phyloP scores from a whole-genome alignment of 2,888 invertebrate species.

The Oscheius sp. region DNA sequence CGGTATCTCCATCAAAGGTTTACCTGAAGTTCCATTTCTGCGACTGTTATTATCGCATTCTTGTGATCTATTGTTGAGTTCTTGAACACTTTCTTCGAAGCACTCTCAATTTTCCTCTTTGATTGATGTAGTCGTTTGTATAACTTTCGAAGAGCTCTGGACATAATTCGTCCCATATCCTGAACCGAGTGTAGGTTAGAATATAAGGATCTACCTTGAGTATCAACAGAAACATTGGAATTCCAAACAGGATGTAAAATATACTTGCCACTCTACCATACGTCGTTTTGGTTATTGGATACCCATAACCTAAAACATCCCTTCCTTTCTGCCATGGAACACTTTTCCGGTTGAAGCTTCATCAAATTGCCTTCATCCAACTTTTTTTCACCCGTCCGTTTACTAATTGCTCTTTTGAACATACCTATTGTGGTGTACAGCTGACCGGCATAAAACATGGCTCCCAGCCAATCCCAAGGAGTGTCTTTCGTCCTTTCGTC shows the following conservation, averaged over 20 bases:
- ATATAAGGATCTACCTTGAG: slow-evolving; percentile 42
- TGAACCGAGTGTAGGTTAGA: too few species aligned
- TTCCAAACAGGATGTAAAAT: slow-evolving; percentile 66
- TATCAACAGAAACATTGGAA: slow-evolving; percentile 67
- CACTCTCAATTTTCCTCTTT: slow-evolving; percentile 40
- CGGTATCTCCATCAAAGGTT: background rate
- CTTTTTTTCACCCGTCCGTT: too few species aligned
- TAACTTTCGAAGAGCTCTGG: slow-evolving; percentile 58
- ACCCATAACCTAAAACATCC: slow-evolving; percentile 64
- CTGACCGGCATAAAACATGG: slow-evolving; percentile 68
- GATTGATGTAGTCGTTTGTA: slow-evolving; percentile 59
- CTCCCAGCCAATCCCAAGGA: slow-evolving; percentile 65
- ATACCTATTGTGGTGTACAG: slow-evolving; percentile 69
- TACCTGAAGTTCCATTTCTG: slow-evolving; percentile 23
- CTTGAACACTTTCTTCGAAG: slow-evolving; percentile 12
- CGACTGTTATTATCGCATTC: background rate
- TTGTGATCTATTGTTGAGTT: background rate
- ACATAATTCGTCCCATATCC: slow-evolving; percentile 62
- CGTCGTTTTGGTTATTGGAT: slow-evolving; percentile 59
- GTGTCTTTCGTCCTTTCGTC: slow-evolving; percentile 55
- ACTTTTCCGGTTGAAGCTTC: background rate
- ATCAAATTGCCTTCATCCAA: slow-evolving; percentile 16
- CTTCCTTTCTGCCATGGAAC: background rate
- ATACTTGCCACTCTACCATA: slow-evolving; percentile 61
- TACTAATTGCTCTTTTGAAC: slow-evolving; percentile 5